These are phyloP conservation scores for Macrocentrus cingulum DNA, from an alignment of 1,140 invertebrate species.

Conservation along the genomic window DNA sequence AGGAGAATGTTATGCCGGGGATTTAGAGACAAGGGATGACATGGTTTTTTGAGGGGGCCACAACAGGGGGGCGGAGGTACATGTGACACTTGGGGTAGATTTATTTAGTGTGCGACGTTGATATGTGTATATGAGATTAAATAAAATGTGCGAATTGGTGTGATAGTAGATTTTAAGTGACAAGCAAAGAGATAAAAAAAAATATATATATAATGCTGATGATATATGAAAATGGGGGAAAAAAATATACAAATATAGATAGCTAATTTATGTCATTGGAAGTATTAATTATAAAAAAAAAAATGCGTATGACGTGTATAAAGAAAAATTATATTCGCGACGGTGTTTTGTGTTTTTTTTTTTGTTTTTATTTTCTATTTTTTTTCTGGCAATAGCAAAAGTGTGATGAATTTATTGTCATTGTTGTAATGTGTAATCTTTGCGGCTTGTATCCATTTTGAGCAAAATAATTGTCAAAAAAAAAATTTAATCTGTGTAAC, in stretches of 20 bases:
- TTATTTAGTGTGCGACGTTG: background rate
- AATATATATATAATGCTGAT: slow-evolving; percentile 40
- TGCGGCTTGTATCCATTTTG: background rate
- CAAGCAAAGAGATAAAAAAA: slow-evolving; percentile 33
- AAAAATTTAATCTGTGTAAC: background rate
- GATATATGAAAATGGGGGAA: background rate
- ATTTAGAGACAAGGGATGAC: no score
- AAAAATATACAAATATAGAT: slow-evolving; percentile 32
- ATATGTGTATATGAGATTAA: slow-evolving; percentile 28
- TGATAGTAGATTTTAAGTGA: slow-evolving; percentile 59
- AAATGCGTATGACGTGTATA: background rate
- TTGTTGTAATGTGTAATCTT: background rate
- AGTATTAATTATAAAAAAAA: background rate
- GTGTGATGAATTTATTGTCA: background rate
- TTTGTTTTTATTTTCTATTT: no score
- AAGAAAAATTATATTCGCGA: slow-evolving; percentile 4
- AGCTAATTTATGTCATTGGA: slow-evolving; percentile 8
- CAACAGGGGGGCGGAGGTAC: no score
- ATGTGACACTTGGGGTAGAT: no score
- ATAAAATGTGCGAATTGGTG: slow-evolving; percentile 57
- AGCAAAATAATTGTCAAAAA: background rate
- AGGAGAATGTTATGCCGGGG: slow-evolving; percentile 5
- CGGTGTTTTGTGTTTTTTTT: slow-evolving; percentile 36
- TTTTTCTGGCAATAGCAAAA: slow-evolving; percentile 14
- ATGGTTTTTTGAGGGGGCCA: no score